phyloP scores from a whole-genome alignment of 2,113 vertebrate genomes.

The Nothocercus nigrocapillus region DNA sequence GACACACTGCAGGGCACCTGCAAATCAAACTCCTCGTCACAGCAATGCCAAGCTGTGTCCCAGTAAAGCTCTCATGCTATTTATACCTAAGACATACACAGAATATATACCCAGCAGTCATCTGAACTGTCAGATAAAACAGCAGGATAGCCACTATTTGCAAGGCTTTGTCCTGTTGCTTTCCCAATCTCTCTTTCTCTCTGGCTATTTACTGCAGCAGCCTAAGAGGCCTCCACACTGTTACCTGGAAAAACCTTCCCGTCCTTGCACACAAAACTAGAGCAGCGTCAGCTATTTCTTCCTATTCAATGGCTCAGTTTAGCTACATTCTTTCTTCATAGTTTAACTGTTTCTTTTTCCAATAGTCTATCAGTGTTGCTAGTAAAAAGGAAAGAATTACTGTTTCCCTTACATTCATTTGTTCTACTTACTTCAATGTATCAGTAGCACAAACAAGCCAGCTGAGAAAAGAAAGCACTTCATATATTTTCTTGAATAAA shows the following conservation, averaged over 20 bases:
- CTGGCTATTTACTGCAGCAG: not conserved
- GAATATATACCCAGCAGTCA: not conserved
- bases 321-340: not conserved
- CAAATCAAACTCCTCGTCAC: not conserved
- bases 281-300: not conserved
- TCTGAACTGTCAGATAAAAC: not conserved
- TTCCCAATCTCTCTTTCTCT: not conserved
- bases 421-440: not conserved
- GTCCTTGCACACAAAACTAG: not conserved
- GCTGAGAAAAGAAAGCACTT: not conserved
- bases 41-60: not conserved
- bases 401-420: not conserved
- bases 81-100: not conserved
- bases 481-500: not conserved
- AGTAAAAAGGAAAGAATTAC: not conserved
- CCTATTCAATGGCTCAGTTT: not conserved
- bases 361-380: not conserved
- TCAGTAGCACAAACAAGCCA: not conserved
- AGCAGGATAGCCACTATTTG: not conserved
- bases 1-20: fast-evolving
- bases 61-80: not conserved
- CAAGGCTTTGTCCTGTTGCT: not conserved
- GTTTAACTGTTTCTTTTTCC: not conserved
- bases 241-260: not conserved
- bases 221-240: fast-evolving